phyloP scores from a whole-genome alignment of 2,888 invertebrate species.

The Himalopsyche japonica region DNA sequence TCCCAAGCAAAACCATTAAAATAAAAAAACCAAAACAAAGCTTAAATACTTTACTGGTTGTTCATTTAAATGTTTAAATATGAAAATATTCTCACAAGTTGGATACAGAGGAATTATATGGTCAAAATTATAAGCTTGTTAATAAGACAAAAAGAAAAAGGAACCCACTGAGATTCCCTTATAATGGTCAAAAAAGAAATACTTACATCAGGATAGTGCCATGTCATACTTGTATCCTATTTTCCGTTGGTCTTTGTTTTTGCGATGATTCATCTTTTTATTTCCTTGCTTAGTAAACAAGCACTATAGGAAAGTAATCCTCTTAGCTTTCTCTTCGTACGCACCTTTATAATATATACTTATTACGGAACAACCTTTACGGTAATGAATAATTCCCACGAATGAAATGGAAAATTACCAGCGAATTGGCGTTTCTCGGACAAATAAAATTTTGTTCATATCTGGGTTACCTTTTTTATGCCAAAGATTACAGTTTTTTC shows the following conservation, averaged over 20 bases:
- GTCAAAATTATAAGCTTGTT: neutral
- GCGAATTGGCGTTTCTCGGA: neutral
- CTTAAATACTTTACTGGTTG: no score
- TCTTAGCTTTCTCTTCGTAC: slow-evolving; percentile 12
- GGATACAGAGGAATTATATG: neutral
- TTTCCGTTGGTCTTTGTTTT: neutral
- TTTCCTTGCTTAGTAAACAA: slow-evolving; percentile 15
- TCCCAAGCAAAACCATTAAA: no score
- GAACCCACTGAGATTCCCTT: neutral
- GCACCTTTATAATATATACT: neutral
- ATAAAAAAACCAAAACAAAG: no score
- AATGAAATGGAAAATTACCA: neutral
- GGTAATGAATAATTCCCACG: neutral
- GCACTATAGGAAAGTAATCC: slow-evolving; percentile 15
- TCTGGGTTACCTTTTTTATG: no score
- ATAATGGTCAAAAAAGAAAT: neutral
- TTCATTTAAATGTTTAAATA: no score
- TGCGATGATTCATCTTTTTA: neutral
- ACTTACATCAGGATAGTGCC: neutral
- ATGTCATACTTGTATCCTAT: neutral
- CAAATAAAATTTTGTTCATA: neutral
- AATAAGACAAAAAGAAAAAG: neutral
- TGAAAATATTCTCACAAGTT: no score
- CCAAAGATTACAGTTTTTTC: no score
- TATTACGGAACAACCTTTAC: neutral